Evolutionary conservation across 2,113 vertebrate genomes (phyloP), one percentile per base, ranked within the genome.

Genomic region (Paraplagusia blochii): DNA sequence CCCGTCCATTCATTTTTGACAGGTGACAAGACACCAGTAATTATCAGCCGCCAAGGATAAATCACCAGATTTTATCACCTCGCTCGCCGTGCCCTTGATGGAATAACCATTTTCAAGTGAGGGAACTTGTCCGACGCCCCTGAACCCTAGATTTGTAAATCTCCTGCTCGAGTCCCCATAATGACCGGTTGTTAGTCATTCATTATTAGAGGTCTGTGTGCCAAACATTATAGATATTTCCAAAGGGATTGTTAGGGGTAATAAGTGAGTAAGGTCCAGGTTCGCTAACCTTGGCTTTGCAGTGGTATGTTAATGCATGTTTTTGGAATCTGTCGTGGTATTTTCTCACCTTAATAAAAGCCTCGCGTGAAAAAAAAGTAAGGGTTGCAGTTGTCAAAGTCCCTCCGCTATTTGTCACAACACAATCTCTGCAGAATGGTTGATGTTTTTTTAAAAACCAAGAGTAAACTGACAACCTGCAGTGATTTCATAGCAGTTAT

Each of bases 261-360:
- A 91, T 91, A 89, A 91, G 87, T 86, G 85, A 90, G 87, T 89
- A 88, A 65, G 69, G 80, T 86, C 84, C 63, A 42, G 77, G 82
- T 81, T 81, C 63, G 54, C 88, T 90, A 90, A 89, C 87, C 83
- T 91, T 88, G 87, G 84, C 84, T 89, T 89, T 87, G 82, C 84
- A 61, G 46, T 84, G 88, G 90, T 89, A 91, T 91, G 90, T 91
- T 91, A 90, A 90, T 91, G 83, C 76, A 88, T 91, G 88, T 90
- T 90, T 87, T 89, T 82, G 80, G 80, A 78, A 61, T 76, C 77
- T 70, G 66, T 58, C 79, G 57, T 64, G 80, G 84, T 89, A 88
- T 90, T 89, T 89, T 89, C 88, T 89, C 87, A 90, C 85, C 77
- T 88, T 85, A 79, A 87, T 90, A 89, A 89, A 89, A 76, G 36